Base-by-base conservation (phyloP, 2,888 invertebrate genomes). In the Andrena camellia region DNA sequence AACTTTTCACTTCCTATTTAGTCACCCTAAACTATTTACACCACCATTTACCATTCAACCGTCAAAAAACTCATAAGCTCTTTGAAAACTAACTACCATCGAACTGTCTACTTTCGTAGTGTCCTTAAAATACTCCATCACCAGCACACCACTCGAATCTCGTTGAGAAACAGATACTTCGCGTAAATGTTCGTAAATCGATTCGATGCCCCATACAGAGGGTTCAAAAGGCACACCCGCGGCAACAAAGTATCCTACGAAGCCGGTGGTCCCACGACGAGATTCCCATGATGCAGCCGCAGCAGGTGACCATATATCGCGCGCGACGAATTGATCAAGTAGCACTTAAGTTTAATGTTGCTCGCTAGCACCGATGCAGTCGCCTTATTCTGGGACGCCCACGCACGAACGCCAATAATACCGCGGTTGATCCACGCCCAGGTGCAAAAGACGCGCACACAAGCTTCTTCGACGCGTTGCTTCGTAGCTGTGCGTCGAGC, bases 301-400 rank as follows among this genome's bases (percentile, higher is more conserved):
- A 78, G 57, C 85, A 84, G 81, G 80, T 83, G 78, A 74, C 77
- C 50, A 63, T 68, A 35, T 60, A 69, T 64, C 48, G 33, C 42
- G 85, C 88, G 88, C 86, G 87, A 89, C 90, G 88, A 91, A 90
- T 91, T 88, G 91, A 90, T 92, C 91, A 89, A 91, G 90, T 90
- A 91, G 89, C 88, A 90, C 90, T 91, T 90, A 89, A 86, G 88
- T 91, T 91, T 90, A 86, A 91, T 86, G 50, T 50, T n/a, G 8
- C 50, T 17, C 42, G 31, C 63, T 60, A 26, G 10, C 50, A 52
- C 20, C 57, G 60, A 23, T 64, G 70, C 29, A 57, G 48, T 50
- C 48, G 60, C 50, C 50, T 10, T 86, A 87, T 85, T 85, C 78
- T 85, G 89, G 83, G 74, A 26, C 79, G 76, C 67, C 66, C 72